Conservation (phyloP, 2,888 invertebrate genomes). For the Eupithecia abbreviata region DNA sequence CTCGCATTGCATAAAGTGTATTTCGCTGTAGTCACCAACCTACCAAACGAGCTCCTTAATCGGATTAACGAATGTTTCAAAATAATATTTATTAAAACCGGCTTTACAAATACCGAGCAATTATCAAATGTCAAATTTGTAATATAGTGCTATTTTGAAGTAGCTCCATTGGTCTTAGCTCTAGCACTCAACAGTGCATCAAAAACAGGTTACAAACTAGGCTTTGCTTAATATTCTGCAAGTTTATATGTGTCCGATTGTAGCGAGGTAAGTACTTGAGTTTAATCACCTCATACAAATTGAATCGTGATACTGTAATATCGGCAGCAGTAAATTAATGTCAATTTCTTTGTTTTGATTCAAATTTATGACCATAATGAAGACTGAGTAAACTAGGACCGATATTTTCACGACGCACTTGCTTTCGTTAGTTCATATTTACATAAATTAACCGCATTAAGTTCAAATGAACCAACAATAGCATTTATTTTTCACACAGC, state of each 20-base stretch:
- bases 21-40: conserved; percentile 23
- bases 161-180: conserved; percentile 8
- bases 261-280: not conserved
- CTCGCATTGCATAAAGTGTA: not conserved
- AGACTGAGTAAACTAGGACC: not conserved
- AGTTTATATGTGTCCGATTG: conserved; percentile 3
- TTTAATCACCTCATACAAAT: conserved; percentile 14
- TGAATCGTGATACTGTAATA: not conserved
- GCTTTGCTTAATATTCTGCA: conserved; percentile 1
- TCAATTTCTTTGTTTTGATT: conserved; percentile 24
- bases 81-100: conserved; percentile 34
- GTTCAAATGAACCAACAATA: conserved; percentile 33
- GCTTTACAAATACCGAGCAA: conserved; percentile 33
- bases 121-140: conserved; percentile 44
- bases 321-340: not conserved
- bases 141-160: conserved; percentile 14
- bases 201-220: conserved; percentile 8
- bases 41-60: conserved; percentile 35
- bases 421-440: conserved; percentile 13
- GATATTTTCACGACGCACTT: conserved; percentile 10
- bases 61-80: conserved; percentile 39
- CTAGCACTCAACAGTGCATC: conserved; percentile 8
- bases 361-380: conserved; percentile 26
- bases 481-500: conserved; percentile 41
- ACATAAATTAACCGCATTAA: conserved; percentile 23